Evolutionary conservation across 1,140 invertebrate species (phyloP).

Genomic region (Drosophila micromelanica): DNA sequence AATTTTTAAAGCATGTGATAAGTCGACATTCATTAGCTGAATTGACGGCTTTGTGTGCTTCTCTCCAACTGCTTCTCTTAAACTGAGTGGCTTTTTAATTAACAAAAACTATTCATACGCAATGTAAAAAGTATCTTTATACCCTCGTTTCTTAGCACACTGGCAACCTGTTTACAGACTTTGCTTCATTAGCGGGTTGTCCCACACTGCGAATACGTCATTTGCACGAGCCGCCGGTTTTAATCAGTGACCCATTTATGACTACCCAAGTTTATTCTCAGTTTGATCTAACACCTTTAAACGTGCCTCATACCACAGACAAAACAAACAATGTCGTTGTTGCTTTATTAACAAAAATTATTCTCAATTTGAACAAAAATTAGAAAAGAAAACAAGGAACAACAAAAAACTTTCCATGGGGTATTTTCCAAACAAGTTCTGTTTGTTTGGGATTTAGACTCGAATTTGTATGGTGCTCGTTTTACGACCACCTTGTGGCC

Average conservation of each 20-base stretch:
- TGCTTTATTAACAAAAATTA: slow-evolving; percentile 21
- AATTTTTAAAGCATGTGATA: slow-evolving; percentile 21
- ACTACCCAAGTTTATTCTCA: slow-evolving; percentile 6
- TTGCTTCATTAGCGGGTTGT: background rate
- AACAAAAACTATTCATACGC: slow-evolving; percentile 8
- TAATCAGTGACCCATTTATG: slow-evolving; percentile 41
- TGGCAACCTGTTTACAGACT: slow-evolving; percentile 15
- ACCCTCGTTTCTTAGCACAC: background rate
- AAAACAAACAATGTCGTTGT: slow-evolving; percentile 10
- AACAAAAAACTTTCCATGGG: slow-evolving; percentile 57
- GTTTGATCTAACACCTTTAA: slow-evolving; percentile 63
- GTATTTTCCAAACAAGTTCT: slow-evolving; percentile 36
- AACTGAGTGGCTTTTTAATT: background rate
- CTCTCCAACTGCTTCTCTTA: background rate
- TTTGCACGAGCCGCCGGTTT: background rate
- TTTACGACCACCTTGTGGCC: slow-evolving; percentile 2
- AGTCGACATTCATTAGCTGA: slow-evolving; percentile 27
- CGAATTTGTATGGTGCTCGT: background rate
- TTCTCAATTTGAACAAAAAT: slow-evolving; percentile 14
- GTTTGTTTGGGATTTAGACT: slow-evolving; percentile 41
- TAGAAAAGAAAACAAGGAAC: slow-evolving; percentile 13
- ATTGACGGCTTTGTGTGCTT: background rate
- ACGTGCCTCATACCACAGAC: slow-evolving; percentile 50
- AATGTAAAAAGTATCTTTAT: background rate
- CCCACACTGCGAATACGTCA: slow-evolving; percentile 19